These are phyloP conservation scores for Mesembrinibis cayennensis DNA, from an alignment of 2,113 vertebrate species.

Conservation along the genomic window DNA sequence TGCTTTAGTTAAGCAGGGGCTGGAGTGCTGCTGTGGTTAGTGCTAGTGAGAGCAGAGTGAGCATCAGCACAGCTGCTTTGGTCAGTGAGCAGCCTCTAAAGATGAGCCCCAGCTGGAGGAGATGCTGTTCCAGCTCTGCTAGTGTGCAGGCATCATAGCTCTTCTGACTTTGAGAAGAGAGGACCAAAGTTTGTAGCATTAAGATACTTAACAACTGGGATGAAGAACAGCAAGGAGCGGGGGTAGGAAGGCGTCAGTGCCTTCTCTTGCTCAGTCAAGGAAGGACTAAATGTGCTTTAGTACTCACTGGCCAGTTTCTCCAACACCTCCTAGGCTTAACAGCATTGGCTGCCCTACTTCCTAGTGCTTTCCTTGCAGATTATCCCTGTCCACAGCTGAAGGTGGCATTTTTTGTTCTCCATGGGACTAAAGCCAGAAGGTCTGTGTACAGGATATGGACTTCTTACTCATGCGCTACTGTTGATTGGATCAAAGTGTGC, in stretches of 20 bases:
- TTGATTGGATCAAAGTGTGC: background rate
- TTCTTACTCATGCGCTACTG: background rate
- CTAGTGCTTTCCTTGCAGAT: background rate
- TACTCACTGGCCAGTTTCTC: background rate
- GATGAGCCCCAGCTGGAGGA: background rate
- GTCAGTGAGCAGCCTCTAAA: background rate
- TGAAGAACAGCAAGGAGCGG: background rate
- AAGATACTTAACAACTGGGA: background rate
- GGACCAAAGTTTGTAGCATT: background rate
- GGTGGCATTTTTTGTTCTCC: background rate
- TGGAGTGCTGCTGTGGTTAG: background rate
- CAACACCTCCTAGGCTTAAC: background rate
- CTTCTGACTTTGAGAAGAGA: background rate
- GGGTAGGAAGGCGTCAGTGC: background rate
- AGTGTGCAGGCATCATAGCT: background rate
- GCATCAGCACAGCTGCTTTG: background rate
- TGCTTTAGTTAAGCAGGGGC: background rate
- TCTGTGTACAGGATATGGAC: background rate
- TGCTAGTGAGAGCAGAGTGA: accelerated
- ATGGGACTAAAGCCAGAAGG: background rate
- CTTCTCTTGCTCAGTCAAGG: background rate
- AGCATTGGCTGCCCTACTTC: background rate
- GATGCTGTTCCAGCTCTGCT: background rate
- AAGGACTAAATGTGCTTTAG: background rate
- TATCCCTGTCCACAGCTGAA: background rate